Evolutionary conservation across 2,113 vertebrate species (phyloP).

Genomic region (Eclectus roratus): DNA sequence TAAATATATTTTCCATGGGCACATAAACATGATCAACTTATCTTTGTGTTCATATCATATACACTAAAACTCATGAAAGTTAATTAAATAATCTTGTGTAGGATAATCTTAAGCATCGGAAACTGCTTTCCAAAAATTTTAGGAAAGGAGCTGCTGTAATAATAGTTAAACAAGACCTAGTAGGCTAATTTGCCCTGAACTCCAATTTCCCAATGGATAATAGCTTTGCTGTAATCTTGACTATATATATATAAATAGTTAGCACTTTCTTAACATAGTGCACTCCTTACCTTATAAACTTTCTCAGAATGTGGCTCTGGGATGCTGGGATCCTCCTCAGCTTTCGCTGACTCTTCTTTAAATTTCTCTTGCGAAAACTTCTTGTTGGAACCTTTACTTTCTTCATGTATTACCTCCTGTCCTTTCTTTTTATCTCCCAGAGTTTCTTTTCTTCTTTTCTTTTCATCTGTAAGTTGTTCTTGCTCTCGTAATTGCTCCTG

Average conservation of each 20-base stretch:
- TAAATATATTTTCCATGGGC: background rate
- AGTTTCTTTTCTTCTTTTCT: slow-evolving; percentile 64
- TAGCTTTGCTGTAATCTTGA: background rate
- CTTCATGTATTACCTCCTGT: background rate
- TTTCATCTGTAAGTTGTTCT: slow-evolving; percentile 63
- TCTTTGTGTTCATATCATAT: background rate
- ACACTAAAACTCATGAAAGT: background rate
- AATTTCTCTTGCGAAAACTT: slow-evolving; percentile 20
- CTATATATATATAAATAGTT: background rate
- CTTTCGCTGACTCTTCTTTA: slow-evolving; percentile 46
- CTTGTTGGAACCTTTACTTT: slow-evolving; percentile 1
- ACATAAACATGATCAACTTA: background rate
- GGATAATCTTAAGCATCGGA: background rate
- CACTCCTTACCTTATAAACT: slow-evolving; percentile 63
- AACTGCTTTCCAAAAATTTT: background rate
- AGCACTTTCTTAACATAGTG: background rate
- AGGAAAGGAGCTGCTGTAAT: background rate
- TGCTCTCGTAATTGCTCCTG: slow-evolving; percentile 74
- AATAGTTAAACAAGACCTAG: background rate
- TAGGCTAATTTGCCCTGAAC: background rate
- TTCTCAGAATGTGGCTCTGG: slow-evolving; percentile 11
- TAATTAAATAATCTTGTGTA: background rate
- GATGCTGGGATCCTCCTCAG: background rate
- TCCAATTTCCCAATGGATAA: background rate
- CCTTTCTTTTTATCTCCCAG: slow-evolving; percentile 49